phyloP scores from a whole-genome alignment of 1,140 invertebrate genomes.

The Cephus cinctus region DNA sequence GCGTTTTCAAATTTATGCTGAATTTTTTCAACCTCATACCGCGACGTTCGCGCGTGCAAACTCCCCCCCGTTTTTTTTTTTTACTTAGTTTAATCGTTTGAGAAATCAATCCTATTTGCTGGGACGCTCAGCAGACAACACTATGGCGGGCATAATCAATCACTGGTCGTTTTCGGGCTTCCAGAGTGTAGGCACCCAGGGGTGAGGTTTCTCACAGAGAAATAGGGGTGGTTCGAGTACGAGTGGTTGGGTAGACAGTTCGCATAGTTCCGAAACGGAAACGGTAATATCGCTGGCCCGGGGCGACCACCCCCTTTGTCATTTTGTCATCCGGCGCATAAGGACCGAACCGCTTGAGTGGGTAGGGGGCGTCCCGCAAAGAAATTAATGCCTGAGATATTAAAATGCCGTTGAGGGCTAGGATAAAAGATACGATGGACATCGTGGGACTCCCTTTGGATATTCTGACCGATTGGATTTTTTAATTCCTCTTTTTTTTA shows the following conservation, averaged over 20 bases:
- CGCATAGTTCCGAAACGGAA: constrained; percentile 51
- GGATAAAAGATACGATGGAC: too few species aligned
- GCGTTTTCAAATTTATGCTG: too few species aligned
- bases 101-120: too few species aligned
- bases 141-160: constrained; percentile 52
- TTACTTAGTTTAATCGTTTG: too few species aligned
- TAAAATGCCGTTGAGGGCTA: too few species aligned
- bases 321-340: constrained; percentile 49
- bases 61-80: too few species aligned
- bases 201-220: constrained; percentile 8
- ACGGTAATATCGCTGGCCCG: constrained; percentile 52
- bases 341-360: constrained; percentile 19
- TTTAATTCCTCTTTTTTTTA: too few species aligned
- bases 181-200: constrained; percentile 13
- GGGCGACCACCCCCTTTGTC: constrained; percentile 51
- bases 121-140: too few species aligned
- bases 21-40: too few species aligned
- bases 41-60: too few species aligned
- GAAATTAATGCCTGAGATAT: constrained; percentile 31
- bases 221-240: neutral
- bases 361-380: constrained; percentile 19
- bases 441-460: too few species aligned
- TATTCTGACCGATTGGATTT: too few species aligned
- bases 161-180: constrained; percentile 39
- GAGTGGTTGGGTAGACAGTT: constrained; percentile 31